Evolutionary conservation across 2,888 invertebrate genomes (phyloP).

Genomic region (Eurois occulta): DNA sequence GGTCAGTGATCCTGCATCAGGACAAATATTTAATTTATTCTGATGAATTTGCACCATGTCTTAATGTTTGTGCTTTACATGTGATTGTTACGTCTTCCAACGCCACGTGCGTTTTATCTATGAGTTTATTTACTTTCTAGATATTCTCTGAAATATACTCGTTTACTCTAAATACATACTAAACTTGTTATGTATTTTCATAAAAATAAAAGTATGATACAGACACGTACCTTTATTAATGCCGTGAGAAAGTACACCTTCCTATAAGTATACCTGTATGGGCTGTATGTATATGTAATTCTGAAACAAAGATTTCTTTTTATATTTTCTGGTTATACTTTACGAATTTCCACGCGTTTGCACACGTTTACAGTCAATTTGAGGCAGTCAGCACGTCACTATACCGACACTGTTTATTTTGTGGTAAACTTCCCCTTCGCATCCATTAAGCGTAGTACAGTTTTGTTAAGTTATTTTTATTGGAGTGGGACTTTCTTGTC

Average conservation of each 20-base stretch:
- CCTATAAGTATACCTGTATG: background rate
- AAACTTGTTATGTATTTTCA: background rate
- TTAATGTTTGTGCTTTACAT: background rate
- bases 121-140: conserved; percentile 20
- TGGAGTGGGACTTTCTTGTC: background rate
- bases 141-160: background rate
- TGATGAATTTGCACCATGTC: background rate
- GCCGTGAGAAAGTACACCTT: background rate
- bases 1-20: background rate
- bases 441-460: conserved; percentile 5
- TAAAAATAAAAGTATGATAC: background rate
- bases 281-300: background rate
- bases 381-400: conserved; percentile 33
- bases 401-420: background rate
- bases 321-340: conserved; percentile 28
- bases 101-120: background rate
- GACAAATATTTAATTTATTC: conserved; percentile 18
- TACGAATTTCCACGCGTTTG: conserved; percentile 24
- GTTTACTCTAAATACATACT: background rate
- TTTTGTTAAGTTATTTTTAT: background rate
- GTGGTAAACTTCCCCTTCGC: background rate
- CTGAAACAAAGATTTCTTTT: conserved; percentile 4
- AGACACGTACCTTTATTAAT: conserved; percentile 10
- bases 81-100: background rate
- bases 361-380: conserved; percentile 43